Percentiles rank a stretch among this genome's conserved stretches.
Evolutionary conservation across 2,888 invertebrate genomes (phyloP).

Genomic region (Helleia helle): DNA sequence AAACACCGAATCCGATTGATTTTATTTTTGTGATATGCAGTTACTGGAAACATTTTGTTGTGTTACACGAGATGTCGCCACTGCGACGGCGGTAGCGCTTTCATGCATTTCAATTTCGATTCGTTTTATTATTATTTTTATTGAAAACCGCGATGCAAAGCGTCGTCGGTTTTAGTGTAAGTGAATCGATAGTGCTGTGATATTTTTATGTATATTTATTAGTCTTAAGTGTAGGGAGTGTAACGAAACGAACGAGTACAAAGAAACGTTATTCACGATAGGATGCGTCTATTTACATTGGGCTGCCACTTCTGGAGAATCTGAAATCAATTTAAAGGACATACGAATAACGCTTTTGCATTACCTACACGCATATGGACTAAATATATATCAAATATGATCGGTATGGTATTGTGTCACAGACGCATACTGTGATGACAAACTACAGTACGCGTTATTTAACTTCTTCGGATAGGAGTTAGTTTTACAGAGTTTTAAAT

Average conservation of each 20-base stretch:
- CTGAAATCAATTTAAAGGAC: slow-evolving; percentile 5
- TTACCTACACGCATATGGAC: slow-evolving; percentile 16
- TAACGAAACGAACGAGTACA: slow-evolving; percentile 59
- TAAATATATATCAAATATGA: not conserved
- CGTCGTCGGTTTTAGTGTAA: slow-evolving; percentile 59
- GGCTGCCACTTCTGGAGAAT: slow-evolving; percentile 5
- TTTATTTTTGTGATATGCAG: too few relatives aligned
- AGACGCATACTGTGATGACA: too few relatives aligned
- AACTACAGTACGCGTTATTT: too few relatives aligned
- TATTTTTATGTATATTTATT: slow-evolving; percentile 69
- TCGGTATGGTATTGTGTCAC: too few relatives aligned
- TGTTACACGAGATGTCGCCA: slow-evolving; percentile 4
- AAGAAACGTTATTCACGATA: slow-evolving; percentile 47
- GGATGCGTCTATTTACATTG: slow-evolving; percentile 3
- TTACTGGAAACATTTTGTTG: too few relatives aligned
- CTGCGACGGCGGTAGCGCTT: slow-evolving; percentile 33
- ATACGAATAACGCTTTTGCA: slow-evolving; percentile 1
- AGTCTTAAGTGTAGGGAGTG: slow-evolving; percentile 54
- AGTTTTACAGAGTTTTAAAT: too few relatives aligned
- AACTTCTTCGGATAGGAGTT: too few relatives aligned
- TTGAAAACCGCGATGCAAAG: slow-evolving; percentile 51
- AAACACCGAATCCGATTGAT: too few relatives aligned
- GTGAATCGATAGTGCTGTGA: slow-evolving; percentile 74
- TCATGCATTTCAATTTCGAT: slow-evolving; percentile 61
- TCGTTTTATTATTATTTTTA: slow-evolving; percentile 47